phyloP scores from a whole-genome alignment of 2,113 vertebrate genomes.

The Cacatua alba region DNA sequence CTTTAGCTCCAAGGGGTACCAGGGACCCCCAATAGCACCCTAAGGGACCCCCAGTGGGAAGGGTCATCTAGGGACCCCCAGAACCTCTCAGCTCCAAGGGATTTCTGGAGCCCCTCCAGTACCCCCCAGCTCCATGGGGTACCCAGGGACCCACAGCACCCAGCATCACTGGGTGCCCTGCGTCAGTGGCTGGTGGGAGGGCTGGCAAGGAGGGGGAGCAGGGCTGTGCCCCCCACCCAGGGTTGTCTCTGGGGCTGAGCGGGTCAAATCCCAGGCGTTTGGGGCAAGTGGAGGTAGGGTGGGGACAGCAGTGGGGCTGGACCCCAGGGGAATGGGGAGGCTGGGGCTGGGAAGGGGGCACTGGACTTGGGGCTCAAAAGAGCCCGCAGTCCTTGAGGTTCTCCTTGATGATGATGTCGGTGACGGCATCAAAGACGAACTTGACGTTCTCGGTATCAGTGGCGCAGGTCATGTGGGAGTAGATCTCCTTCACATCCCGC shows the following conservation, averaged over 20 bases:
- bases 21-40: not conserved
- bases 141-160: not conserved
- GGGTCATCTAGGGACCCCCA: not conserved
- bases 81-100: not conserved
- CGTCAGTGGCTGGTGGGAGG: fast-evolving
- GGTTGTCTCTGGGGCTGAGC: not conserved
- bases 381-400: slow-evolving; percentile 98
- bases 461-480: slow-evolving; percentile 98
- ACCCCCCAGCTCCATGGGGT: not conserved
- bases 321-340: not conserved
- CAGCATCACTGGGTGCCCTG: not conserved
- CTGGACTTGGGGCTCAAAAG: slow-evolving; percentile 78
- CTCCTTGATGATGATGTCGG: slow-evolving; percentile 99
- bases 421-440: slow-evolving; percentile 97
- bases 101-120: not conserved
- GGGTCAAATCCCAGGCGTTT: not conserved
- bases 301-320: not conserved
- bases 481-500: slow-evolving; percentile 93
- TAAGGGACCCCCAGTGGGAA: too few species aligned
- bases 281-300: not conserved
- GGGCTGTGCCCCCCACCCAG: not conserved
- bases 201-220: fast-evolving
- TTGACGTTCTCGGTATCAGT: slow-evolving; percentile 99
- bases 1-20: not conserved
- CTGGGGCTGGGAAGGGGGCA: fast-evolving